Base-by-base conservation (phyloP, 2,797 vertebrate species). In the Protonibea diacanthus region DNA sequence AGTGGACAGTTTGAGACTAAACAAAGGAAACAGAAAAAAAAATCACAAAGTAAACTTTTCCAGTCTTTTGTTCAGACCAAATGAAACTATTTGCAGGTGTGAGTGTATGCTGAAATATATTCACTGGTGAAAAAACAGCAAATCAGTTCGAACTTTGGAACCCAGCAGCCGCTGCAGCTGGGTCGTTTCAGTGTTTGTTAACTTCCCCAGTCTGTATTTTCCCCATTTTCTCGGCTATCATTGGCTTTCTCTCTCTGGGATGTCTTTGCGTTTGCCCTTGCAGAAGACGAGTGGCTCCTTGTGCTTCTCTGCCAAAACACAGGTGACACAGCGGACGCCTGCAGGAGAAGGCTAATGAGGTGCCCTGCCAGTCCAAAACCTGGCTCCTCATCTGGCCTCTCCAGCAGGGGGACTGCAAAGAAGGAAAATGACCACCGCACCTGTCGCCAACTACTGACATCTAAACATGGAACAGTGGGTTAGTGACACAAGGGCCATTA, bases 341-440 rank as follows among this genome's bases (percentile, higher is more conserved):
- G 70, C 82, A 65, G 78, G 57, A 81, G 68, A 71, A 40, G 53
- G 51, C 64, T 91, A 89, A 92, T 88, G 81, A 90, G 86, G 60
- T 44, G 51, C 27, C 78, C 84, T 76, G 71, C 65, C 80, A 53
- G 71, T 83, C 82, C 45, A 20, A 69, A 81, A 60, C 23, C 78
- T 73, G 76, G 47, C 79, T 70, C 2, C 57, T 87, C 65, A 64
- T 76, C 82, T 82, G 80, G 74, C 44, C 62, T 25, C 67, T 69
- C 33, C 78, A 82, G 81, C 74, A 57, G 77, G 80, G 6, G 53
- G 81, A 69, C 12, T 49, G 65, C 69, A 55, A 40, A 72, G 33
- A 64, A 38, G 13, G 13, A 42, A 4, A 56, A 60, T 0, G 48
- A 29, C 48, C 48, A 10, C 1, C 2, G 6, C 9, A n/a, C 72